Evolutionary conservation across 2,113 vertebrate genomes (phyloP).

Genomic region (Erpornis zantholeuca): DNA sequence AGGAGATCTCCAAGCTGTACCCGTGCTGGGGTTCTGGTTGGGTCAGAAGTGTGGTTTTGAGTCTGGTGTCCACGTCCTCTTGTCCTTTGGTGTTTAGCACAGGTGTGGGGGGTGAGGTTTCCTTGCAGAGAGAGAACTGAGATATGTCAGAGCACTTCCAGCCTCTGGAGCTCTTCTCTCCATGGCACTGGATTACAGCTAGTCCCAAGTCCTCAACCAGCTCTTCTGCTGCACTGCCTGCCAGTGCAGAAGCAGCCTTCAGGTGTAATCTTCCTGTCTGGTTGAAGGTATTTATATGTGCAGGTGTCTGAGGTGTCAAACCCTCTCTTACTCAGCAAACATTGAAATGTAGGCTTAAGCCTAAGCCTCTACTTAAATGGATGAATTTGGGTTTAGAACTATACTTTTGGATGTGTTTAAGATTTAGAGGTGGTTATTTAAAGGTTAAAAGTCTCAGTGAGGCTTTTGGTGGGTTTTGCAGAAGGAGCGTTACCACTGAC

Average conservation of each 20-base stretch:
- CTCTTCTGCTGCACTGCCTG: background rate
- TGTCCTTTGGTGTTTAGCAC: background rate
- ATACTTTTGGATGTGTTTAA: background rate
- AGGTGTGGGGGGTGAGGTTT: background rate
- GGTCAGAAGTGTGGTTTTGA: background rate
- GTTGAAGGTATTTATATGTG: background rate
- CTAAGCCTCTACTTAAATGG: background rate
- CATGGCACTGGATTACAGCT: background rate
- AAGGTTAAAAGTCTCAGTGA: background rate
- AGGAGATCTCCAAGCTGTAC: background rate
- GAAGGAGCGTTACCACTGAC: background rate
- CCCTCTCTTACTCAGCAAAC: background rate
- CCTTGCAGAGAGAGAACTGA: background rate
- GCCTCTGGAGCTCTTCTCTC: background rate
- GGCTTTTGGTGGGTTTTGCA: background rate
- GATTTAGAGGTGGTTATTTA: background rate
- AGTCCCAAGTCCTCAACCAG: background rate
- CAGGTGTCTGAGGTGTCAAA: background rate
- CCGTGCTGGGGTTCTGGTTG: background rate
- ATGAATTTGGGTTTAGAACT: background rate
- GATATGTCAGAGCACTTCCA: background rate
- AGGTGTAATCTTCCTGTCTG: background rate
- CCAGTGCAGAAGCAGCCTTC: background rate
- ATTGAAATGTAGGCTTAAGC: background rate
- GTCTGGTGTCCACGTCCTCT: background rate